Conservation (phyloP, 1,140 invertebrate species). For the Geopemphigus sp. region DNA sequence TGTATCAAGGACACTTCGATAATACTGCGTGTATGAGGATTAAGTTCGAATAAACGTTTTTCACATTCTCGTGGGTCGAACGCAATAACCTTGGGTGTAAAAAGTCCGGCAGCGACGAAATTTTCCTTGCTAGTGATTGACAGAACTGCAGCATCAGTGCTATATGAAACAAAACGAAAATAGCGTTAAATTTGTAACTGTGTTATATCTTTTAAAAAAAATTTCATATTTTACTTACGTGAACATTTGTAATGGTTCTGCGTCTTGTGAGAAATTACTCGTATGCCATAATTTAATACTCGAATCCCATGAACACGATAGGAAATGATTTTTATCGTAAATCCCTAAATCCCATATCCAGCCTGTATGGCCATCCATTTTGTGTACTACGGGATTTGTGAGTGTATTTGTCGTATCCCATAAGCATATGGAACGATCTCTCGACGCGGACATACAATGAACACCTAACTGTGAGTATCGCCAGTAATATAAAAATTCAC, state of each 20-base stretch:
- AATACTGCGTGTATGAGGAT: slow-evolving; percentile 28
- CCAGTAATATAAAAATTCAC: neutral
- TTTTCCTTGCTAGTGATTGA: slow-evolving; percentile 27
- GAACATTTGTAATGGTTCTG: slow-evolving; percentile 12
- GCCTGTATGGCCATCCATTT: slow-evolving; percentile 19
- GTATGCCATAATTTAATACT: slow-evolving; percentile 34
- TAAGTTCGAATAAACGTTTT: slow-evolving; percentile 24
- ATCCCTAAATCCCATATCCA: slow-evolving; percentile 31
- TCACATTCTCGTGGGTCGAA: slow-evolving; percentile 34
- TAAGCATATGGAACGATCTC: slow-evolving; percentile 42
- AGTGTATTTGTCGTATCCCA: neutral
- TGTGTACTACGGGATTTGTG: neutral
- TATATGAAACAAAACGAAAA: neutral
- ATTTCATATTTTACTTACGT: neutral
- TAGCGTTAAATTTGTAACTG: neutral
- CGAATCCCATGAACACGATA: slow-evolving; percentile 44
- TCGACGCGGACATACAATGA: slow-evolving; percentile 25
- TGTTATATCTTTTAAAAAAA: neutral
- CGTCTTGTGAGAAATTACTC: neutral
- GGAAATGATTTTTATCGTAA: slow-evolving; percentile 30
- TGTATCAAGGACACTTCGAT: slow-evolving; percentile 34
- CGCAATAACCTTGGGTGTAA: slow-evolving; percentile 11
- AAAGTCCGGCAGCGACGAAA: slow-evolving; percentile 39
- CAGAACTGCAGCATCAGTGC: slow-evolving; percentile 15
- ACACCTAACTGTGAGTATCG: slow-evolving; percentile 1